Conservation (phyloP, 2,797 vertebrate species). For the Enteromius treurensis region DNA sequence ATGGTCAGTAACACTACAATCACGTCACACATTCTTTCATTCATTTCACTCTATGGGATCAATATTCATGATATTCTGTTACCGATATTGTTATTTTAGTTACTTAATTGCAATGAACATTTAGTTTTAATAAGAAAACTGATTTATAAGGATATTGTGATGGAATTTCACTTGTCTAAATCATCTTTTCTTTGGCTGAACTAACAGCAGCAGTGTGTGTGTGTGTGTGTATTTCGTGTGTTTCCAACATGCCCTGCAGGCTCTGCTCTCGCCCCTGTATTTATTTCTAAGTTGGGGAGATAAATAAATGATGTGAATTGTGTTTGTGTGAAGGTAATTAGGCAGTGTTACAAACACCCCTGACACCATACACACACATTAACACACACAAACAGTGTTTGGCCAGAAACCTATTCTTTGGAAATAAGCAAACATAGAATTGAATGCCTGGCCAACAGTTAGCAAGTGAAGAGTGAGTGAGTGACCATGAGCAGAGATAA, state of each 20-base stretch:
- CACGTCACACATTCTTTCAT: neutral
- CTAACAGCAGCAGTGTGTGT: constrained; percentile 10
- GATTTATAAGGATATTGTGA: neutral
- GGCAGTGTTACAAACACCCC: constrained; percentile 32
- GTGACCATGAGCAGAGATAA: neutral
- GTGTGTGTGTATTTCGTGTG: constrained; percentile 34
- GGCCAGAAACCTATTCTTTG: neutral
- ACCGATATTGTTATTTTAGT: neutral
- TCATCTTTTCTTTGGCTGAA: constrained; percentile 19
- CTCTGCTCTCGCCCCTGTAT: constrained; percentile 61
- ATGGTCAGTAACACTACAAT: neutral
- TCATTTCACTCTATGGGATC: neutral
- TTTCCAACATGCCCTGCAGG: constrained; percentile 63
- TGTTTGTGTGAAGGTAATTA: constrained; percentile 78
- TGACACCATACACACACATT: constrained; percentile 13
- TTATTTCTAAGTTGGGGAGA: constrained; percentile 69
- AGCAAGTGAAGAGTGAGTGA: neutral
- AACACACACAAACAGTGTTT: constrained; percentile 25
- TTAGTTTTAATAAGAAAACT: constrained; percentile 9
- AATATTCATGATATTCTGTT: constrained; percentile 9
- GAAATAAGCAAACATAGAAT: neutral
- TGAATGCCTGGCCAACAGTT: neutral
- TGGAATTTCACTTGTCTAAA: constrained; percentile 26
- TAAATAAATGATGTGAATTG: constrained; percentile 74
- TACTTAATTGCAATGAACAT: neutral